Evolutionary conservation across 2,888 invertebrate species (phyloP).

Genomic region (Nasonia oneida): DNA sequence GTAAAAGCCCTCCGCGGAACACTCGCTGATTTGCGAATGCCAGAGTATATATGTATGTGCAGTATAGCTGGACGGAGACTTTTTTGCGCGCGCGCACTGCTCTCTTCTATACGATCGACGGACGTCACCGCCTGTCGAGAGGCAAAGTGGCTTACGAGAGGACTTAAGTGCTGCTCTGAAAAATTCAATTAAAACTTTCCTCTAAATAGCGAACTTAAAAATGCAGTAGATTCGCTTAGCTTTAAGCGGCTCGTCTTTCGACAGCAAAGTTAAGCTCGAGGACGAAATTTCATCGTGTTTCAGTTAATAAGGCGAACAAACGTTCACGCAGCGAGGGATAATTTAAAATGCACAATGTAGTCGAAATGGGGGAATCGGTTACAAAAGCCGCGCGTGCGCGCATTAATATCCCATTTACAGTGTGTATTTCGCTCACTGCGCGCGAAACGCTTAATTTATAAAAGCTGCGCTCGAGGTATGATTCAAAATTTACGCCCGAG

Average conservation of each 20-base stretch:
- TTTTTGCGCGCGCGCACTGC: neutral
- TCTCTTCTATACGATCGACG: neutral
- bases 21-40: conserved; percentile 42
- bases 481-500: conserved; percentile 50
- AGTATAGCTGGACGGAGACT: neutral
- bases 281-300: neutral
- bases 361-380: conserved; percentile 37
- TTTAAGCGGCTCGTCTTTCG: neutral
- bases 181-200: conserved; percentile 35
- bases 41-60: neutral
- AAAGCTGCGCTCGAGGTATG: conserved; percentile 12
- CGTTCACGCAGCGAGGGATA: neutral
- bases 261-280: neutral
- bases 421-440: conserved; percentile 28
- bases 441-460: conserved; percentile 53
- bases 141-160: conserved; percentile 9
- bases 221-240: neutral
- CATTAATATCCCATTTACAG: conserved; percentile 46
- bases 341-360: conserved; percentile 2
- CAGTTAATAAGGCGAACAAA: conserved; percentile 1
- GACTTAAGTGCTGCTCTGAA: conserved; percentile 1
- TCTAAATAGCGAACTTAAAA: neutral
- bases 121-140: neutral
- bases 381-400: conserved; percentile 7
- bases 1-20: conserved; percentile 38